Evolutionary conservation across 2,113 vertebrate genomes (phyloP), one percentile per base, ranked within the genome.

Genomic region (Misgurnus mizolepis): DNA sequence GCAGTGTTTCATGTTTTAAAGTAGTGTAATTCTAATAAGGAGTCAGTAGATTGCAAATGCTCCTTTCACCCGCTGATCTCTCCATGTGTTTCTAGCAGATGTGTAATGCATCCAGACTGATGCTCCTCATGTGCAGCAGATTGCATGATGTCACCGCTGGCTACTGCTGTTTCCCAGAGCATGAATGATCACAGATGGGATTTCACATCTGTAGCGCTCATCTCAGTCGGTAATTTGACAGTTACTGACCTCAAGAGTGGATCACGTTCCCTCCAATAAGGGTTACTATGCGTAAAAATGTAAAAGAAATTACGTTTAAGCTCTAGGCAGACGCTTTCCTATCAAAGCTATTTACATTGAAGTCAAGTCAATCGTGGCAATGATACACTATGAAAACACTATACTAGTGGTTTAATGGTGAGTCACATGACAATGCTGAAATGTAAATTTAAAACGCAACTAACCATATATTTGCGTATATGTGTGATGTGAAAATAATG

Each of bases 141-240:
- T 50, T 80, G 78, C 64, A 70, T 80, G 71, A 74, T 50, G 78
- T 80, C 82, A 84, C 58, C 27, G 65, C 60, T 77, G 67, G 72
- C 47, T 64, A 53, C 45, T n/a, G 72, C 61, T 43, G 11, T 68
- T 70, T 76, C 78, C n/a, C 69, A 66, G 61, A 67, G 62, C 61
- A 17, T 34, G 62, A 7, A 22, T 8, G 78, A 55, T 74, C 39
- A 45, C 40, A 56, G 70, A 45, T 75, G 50, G 18, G 41, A 43
- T 76, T 66, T 76, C 47, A 76, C 62, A 76, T 76, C 47, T 76
- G 74, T 40, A 76, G 17, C 17, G 55, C 55, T 58, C 74, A 50
- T 45, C 62, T 76, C 47, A 18, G 60, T 55, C 47, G 47, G 9
- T 53, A 66, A 76, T 76, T 41, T 66, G 74, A 66, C 74, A 66